A percentile compares a stretch with the other conserved stretches of the same genome.
Evolutionary conservation across 2,113 vertebrate species (phyloP).

Genomic region (Corvus hawaiiensis): DNA sequence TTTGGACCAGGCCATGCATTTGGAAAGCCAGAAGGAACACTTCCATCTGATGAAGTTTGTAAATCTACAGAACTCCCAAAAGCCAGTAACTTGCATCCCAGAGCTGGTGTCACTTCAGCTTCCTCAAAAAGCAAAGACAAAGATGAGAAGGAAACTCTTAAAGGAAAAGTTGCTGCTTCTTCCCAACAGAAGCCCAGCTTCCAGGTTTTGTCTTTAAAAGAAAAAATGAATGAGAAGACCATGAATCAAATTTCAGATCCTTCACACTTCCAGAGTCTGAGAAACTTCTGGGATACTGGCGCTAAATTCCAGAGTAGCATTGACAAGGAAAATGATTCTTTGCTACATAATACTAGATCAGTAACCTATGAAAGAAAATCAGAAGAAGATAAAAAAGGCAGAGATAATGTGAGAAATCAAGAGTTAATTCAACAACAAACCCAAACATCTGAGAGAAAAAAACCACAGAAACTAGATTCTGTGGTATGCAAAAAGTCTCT

Average conservation of each 20-base stretch:
- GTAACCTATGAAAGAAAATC: background rate
- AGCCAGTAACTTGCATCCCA: constrained; percentile 21
- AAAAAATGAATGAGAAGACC: constrained; percentile 70
- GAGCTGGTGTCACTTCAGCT: constrained; percentile 57
- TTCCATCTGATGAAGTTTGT: background rate
- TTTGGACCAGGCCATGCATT: background rate
- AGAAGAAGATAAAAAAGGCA: constrained; percentile 2
- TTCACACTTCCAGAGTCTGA: constrained; percentile 81
- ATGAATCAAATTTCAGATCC: constrained; percentile 63
- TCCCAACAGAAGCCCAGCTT: constrained; percentile 61
- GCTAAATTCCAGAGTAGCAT: constrained; percentile 28
- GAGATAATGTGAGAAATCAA: background rate
- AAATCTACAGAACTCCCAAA: background rate
- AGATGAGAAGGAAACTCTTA: constrained; percentile 3
- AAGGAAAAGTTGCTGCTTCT: constrained; percentile 17
- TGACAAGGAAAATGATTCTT: background rate
- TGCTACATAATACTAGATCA: background rate
- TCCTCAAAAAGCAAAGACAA: constrained; percentile 60
- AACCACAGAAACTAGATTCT: constrained; percentile 43
- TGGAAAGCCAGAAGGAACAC: background rate
- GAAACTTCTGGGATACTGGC: constrained; percentile 84
- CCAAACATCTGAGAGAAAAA: background rate
- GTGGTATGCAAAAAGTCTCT: background rate
- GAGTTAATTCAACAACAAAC: background rate
- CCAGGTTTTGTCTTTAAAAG: constrained; percentile 73